A percentile compares a stretch with the other conserved stretches of the same genome.
Conservation (phyloP, 2,113 vertebrate species). For the Cervus canadensis region DNA sequence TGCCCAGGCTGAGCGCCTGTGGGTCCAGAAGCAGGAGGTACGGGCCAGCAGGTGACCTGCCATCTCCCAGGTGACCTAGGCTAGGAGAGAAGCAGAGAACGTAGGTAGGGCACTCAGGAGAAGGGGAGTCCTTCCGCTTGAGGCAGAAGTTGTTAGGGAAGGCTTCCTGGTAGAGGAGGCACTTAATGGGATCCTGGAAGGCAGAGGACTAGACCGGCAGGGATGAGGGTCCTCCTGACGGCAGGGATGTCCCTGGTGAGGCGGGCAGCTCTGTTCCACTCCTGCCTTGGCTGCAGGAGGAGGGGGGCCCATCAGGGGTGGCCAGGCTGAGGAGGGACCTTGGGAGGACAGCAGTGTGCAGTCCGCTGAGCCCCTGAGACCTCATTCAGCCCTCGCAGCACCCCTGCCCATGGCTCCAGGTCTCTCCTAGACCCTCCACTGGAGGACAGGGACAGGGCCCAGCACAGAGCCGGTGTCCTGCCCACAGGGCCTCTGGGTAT, state of each 20-base stretch:
- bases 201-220: not conserved
- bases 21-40: not conserved
- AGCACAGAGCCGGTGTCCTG: accelerated
- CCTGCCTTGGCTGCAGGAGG: not conserved
- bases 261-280: accelerated
- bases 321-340: not conserved
- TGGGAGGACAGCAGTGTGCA: accelerated
- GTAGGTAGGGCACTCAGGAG: not conserved
- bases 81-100: not conserved
- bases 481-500: accelerated
- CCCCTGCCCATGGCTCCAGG: not conserved
- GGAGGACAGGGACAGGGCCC: accelerated
- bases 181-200: not conserved
- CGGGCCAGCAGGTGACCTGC: accelerated
- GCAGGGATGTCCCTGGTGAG: not conserved
- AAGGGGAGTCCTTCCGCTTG: too few species aligned
- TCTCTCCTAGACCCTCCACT: not conserved
- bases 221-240: not conserved
- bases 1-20: accelerated
- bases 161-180: not conserved
- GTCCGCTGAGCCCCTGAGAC: not conserved
- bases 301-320: not conserved
- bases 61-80: not conserved
- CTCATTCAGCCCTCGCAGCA: accelerated
- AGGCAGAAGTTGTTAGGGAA: not conserved